Evolutionary conservation across 2,113 vertebrate species (phyloP), one percentile per base, ranked within the genome.

Genomic region (Ranitomeya variabilis): DNA sequence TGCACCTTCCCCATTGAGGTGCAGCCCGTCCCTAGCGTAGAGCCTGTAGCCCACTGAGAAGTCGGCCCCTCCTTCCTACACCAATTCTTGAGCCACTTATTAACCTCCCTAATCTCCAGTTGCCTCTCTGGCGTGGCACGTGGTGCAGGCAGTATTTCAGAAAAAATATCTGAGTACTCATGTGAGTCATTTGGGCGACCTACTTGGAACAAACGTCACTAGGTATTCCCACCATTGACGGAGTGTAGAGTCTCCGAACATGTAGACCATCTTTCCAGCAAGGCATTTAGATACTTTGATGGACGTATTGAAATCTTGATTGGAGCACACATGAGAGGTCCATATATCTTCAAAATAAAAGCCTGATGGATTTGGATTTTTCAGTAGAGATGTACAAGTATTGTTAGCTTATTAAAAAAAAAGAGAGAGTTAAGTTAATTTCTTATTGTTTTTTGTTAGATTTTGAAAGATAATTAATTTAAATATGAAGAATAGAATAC

Each of bases 161-260:
- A n/a, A n/a, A n/a, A n/a, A n/a, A 60, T 14, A 64, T 19, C 62
- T 8, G 1, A 18, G 18, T 19, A 64, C 16, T 9, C 26, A 31
- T 21, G 4, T 4, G 18, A 19, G 62, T 64, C 21, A 64, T 64
- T 4, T 19, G 21, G 62, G 5, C 21, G 7, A 73, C 69, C 13
- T 37, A 73, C 69, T 73, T 73, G 69, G 13, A 37, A 73, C 69
- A 73, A 37, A 73, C 23, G 37, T 73, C 26, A 73, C 23, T 16
- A 73, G 69, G 37, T 73, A 73, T 73, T 73, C 69, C 69, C 69
- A 73, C 69, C 69, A 73, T 6, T 73, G 69, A 23, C 69, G 69
- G 1, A 73, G 69, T 5, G 69, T 73, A 23, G 69, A 73, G 26
- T 73, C 69, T 73, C 69, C 69, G 6, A 31, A 73, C 69, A 73